Conservation (phyloP, 2,113 vertebrate species). For the Pituophis catenifer region DNA sequence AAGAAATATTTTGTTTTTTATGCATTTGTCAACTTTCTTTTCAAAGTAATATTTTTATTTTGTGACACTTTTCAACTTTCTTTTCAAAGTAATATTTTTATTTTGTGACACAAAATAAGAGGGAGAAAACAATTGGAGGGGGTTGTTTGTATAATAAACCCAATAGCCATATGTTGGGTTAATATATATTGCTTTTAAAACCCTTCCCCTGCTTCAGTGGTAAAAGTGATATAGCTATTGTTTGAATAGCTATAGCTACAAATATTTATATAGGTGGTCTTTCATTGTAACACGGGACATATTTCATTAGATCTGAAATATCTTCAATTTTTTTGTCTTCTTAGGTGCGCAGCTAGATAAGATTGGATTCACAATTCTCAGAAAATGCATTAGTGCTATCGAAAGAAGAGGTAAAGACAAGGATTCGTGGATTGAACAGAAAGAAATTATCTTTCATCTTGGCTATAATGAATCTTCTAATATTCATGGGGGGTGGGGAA, state of each 20-base stretch:
- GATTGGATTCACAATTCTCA: slow-evolving; percentile 84
- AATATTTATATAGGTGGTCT: not conserved
- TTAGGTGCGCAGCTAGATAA: slow-evolving; percentile 89
- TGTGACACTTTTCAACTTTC: not conserved
- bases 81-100: not conserved
- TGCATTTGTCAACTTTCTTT: not conserved
- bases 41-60: not conserved
- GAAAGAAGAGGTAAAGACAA: slow-evolving; percentile 86
- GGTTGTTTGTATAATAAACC: not conserved
- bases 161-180: not conserved
- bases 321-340: slow-evolving; percentile 21
- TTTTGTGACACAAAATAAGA: not conserved
- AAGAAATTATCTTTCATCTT: not conserved
- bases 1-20: not conserved
- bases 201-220: not conserved
- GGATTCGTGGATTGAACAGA: not conserved
- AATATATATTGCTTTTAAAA: not conserved
- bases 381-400: slow-evolving; percentile 88
- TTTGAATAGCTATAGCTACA: not conserved
- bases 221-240: not conserved
- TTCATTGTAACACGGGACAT: not conserved
- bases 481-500: not conserved
- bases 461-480: not conserved
- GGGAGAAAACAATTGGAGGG: not conserved
- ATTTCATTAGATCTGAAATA: slow-evolving; percentile 12